phyloP scores from a whole-genome alignment of 2,888 invertebrate genomes.

The Lepidocyrtinus sp. region DNA sequence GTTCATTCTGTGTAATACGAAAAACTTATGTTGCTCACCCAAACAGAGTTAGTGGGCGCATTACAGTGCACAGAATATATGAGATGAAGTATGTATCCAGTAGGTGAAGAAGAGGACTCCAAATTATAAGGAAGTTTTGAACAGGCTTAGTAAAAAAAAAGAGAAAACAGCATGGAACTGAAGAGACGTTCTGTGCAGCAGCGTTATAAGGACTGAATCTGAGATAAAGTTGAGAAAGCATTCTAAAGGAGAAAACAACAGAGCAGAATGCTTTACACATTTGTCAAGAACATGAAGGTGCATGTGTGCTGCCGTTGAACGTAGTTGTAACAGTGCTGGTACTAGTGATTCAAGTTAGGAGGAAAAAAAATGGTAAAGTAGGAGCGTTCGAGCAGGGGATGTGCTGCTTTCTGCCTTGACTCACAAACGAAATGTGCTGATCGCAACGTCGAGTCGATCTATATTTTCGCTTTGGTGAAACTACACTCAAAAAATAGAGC shows the following conservation, averaged over 20 bases:
- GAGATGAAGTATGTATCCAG: too few species aligned
- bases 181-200: too few species aligned
- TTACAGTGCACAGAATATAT: too few species aligned
- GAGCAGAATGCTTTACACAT: neutral
- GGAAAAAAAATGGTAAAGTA: neutral
- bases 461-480: neutral
- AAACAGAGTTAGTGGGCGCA: too few species aligned
- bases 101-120: too few species aligned
- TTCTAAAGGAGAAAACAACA: neutral
- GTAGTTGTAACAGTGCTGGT: neutral
- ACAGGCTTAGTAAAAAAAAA: too few species aligned
- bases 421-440: neutral
- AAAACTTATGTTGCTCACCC: too few species aligned
- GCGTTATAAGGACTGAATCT: neutral
- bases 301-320: neutral
- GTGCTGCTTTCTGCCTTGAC: neutral
- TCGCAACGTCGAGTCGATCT: too few species aligned
- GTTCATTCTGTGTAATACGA: too few species aligned
- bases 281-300: neutral
- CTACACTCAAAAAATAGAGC: neutral
- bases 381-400: neutral
- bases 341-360: neutral
- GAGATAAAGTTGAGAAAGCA: neutral
- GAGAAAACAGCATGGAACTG: too few species aligned
- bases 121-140: too few species aligned